Conservation (phyloP, 2,888 invertebrate species). For the Cylindroiulus punctatus region DNA sequence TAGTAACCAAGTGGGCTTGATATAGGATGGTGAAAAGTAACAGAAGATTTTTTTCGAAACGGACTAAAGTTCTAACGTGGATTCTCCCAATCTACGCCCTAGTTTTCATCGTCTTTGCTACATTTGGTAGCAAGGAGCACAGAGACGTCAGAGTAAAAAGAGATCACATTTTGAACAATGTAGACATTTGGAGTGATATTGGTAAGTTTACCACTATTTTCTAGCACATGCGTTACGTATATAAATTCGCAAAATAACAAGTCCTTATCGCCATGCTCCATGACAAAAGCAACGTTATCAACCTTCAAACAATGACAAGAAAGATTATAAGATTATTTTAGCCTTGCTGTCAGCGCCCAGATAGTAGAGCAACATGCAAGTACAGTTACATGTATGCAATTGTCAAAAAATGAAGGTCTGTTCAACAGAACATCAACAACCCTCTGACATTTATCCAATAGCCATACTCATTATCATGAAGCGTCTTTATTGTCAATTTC, state of each 20-base stretch:
- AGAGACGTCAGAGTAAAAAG: background rate
- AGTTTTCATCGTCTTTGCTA: conserved; percentile 51
- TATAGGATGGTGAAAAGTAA: conserved; percentile 54
- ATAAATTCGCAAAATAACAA: background rate
- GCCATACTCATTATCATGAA: background rate
- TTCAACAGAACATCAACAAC: background rate
- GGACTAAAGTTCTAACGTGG: conserved; percentile 57
- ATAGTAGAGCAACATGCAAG: too few relatives aligned
- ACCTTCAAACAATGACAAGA: background rate
- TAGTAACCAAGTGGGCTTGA: conserved; percentile 13
- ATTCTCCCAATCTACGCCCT: conserved; percentile 55
- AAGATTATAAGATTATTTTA: background rate
- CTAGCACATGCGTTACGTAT: background rate
- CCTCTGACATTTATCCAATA: background rate
- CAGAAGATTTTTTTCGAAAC: conserved; percentile 23
- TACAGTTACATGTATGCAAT: too few relatives aligned
- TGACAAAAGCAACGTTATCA: background rate
- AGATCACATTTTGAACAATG: conserved; percentile 45
- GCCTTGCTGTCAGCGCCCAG: background rate
- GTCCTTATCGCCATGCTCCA: background rate
- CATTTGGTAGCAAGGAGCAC: conserved; percentile 55
- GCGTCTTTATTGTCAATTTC: background rate
- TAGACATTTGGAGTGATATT: background rate
- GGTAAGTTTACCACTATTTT: conserved; percentile 26
- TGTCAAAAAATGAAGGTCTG: too few relatives aligned